Evolutionary conservation across 2,113 vertebrate genomes (phyloP), one percentile per base, ranked within the genome.

Genomic region (Chionomys nivalis): DNA sequence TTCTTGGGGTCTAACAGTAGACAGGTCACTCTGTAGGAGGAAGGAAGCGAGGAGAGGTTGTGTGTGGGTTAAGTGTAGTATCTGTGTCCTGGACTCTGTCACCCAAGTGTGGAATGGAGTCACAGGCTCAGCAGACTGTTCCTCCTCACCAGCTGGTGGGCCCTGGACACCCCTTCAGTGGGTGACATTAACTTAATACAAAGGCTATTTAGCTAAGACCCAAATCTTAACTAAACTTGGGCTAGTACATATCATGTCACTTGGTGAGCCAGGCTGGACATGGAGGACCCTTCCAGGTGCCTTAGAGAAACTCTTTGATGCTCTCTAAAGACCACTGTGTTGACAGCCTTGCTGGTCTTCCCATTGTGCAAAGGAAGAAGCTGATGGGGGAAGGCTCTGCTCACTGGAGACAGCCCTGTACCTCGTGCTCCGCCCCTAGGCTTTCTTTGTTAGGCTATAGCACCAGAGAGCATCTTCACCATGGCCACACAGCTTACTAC

Each of bases 361-460:
- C 31, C 31, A 49, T 63, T 31, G 26, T 23, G 14, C 39, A 66
- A 31, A 77, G 73, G n/a, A 61, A 31, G 6, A 75, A 12, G 3
- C n/a, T 33, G 39, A 5, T 47, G 55, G 44, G 19, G 33, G 42
- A 28, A 55, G 66, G 1, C 23, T 52, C 33, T 87, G 33, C 17
- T 47, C 72, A 24, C 39, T 33, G 3, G 10, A 76, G 26, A 73
- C 17, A 39, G 24, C 28, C 24, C 31, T 19, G 26, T 5, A 21
- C 11, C 6, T 3, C 0, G 0, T 0, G 17, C 28, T 13, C n/a
- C 1, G 31, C 4, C 12, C 42, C 66, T 39, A 12, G 19, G 9
- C 49, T 44, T 66, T 76, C n/a, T 23, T 24, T n/a, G 7, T 31
- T 0, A 33, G 31, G n/a, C 17, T 2, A 11, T 2, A 52, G 49